phyloP scores from a whole-genome alignment of 2,797 vertebrate genomes.

The Schizopygopsis pylzovi region DNA sequence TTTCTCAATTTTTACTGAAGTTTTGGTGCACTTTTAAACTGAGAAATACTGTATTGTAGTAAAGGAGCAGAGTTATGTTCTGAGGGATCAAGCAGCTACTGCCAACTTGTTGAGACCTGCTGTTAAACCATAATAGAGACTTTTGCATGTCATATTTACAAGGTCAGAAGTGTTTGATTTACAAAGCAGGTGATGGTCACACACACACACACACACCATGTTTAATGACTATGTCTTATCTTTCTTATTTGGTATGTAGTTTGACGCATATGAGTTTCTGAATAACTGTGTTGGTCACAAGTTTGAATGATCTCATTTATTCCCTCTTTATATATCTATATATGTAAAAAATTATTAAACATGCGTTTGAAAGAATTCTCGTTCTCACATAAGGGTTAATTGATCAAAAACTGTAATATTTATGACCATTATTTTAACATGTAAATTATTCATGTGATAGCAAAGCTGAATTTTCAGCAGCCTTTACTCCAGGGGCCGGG shows the following conservation, averaged over 20 bases:
- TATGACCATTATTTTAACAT: neutral
- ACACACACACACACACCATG: neutral
- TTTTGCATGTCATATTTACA: neutral
- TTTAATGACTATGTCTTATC: neutral
- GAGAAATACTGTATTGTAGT: neutral
- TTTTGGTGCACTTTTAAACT: neutral
- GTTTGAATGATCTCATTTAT: neutral
- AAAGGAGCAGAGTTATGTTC: neutral
- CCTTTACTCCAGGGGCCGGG: neutral
- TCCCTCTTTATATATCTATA: neutral
- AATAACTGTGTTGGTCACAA: neutral
- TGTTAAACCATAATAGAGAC: neutral
- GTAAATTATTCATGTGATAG: neutral
- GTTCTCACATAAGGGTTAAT: neutral
- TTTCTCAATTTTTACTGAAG: neutral
- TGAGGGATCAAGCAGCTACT: neutral
- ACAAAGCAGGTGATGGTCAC: constrained; percentile 22
- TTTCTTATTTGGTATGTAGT: neutral
- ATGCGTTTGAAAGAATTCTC: neutral
- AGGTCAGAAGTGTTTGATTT: constrained; percentile 11
- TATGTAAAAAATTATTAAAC: no score
- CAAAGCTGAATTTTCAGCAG: neutral
- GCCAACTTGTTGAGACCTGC: constrained; percentile 28
- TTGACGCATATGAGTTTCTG: neutral
- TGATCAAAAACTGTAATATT: neutral